These are phyloP conservation scores for Tipula helvola DNA, from an alignment of 2,888 invertebrate species.

Conservation along the genomic window DNA sequence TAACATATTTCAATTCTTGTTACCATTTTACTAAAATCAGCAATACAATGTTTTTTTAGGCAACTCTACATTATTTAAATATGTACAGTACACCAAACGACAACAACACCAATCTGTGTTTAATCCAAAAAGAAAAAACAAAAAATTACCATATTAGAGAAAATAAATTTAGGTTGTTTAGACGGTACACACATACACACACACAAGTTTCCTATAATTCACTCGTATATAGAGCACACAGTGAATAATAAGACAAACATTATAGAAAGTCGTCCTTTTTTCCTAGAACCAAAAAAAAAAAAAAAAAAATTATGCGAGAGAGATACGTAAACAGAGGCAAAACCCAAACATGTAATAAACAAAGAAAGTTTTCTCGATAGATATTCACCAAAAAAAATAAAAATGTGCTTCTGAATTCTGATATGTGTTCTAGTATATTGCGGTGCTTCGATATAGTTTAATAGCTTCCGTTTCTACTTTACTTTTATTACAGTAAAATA, in stretches of 20 bases:
- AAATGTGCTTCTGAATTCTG: background rate
- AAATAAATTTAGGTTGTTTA: background rate
- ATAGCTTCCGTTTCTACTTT: background rate
- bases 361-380: background rate
- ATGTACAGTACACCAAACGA: background rate
- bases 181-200: background rate
- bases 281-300: background rate
- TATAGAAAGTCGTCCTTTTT: background rate
- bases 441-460: background rate
- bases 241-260: background rate
- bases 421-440: background rate
- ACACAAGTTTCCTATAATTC: background rate
- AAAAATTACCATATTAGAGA: background rate
- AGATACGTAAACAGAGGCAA: background rate
- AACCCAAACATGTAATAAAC: background rate
- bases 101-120: background rate
- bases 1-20: background rate
- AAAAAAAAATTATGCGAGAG: background rate
- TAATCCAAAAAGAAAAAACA: background rate
- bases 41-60: background rate
- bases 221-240: background rate
- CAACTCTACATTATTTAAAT: background rate
- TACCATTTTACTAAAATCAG: background rate
- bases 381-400: background rate
- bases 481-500: background rate